Evolutionary conservation across 2,113 vertebrate genomes (phyloP).

Genomic region (Kryptolebias marmoratus): DNA sequence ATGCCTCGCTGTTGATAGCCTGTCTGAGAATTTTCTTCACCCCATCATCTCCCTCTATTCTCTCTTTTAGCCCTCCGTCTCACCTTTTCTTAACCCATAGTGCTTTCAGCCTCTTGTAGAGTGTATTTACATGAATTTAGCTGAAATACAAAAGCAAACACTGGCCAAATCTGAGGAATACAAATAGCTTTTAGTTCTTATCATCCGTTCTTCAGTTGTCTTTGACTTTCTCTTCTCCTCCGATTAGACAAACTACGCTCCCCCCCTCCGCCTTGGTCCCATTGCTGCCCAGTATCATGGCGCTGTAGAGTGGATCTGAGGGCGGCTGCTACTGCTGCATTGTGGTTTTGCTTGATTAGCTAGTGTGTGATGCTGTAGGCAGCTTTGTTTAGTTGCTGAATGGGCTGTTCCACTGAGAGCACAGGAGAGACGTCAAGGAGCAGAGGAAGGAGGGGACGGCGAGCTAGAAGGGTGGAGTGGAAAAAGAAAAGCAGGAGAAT

Average conservation of each 20-base stretch:
- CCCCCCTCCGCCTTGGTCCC: slow-evolving; percentile 15
- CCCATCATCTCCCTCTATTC: slow-evolving; percentile 43
- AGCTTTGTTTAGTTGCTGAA: slow-evolving; percentile 79
- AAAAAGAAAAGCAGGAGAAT: slow-evolving; percentile 36
- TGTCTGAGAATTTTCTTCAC: slow-evolving; percentile 47
- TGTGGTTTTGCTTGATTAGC: slow-evolving; percentile 77
- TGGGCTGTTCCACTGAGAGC: slow-evolving; percentile 69
- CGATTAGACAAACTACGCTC: slow-evolving; percentile 10
- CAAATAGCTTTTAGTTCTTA: slow-evolving; percentile 28
- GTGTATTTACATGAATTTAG: slow-evolving; percentile 27
- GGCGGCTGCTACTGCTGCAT: slow-evolving; percentile 49
- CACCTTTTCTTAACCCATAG: slow-evolving; percentile 13
- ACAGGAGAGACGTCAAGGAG: slow-evolving; percentile 51
- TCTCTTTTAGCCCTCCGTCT: slow-evolving; percentile 16
- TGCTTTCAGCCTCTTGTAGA: not conserved
- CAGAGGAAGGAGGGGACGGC: slow-evolving; percentile 33
- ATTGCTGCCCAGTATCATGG: slow-evolving; percentile 36
- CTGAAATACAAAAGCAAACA: slow-evolving; percentile 29
- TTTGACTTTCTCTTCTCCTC: slow-evolving; percentile 13
- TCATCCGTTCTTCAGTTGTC: slow-evolving; percentile 3
- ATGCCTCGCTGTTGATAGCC: slow-evolving; percentile 37
- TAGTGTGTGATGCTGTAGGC: slow-evolving; percentile 71
- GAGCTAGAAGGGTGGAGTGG: slow-evolving; percentile 44
- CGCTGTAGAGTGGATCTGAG: slow-evolving; percentile 54
- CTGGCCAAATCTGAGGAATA: not conserved